phyloP scores from a whole-genome alignment of 2,888 invertebrate species.

The Ennomos erosarius region DNA sequence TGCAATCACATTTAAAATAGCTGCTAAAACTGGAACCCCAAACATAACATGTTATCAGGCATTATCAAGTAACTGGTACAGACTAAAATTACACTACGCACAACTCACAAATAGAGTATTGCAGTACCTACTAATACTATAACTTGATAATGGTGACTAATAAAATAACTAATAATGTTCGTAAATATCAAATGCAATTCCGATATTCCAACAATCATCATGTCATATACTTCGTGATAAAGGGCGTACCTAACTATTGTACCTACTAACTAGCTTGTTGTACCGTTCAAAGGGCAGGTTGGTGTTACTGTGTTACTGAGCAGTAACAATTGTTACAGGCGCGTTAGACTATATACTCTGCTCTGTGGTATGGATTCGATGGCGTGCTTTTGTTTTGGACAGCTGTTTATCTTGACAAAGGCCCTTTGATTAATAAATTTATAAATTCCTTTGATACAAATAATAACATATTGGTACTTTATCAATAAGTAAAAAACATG shows the following conservation, averaged over 20 bases:
- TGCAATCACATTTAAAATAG: too few species aligned
- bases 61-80: too few species aligned
- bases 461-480: too few species aligned
- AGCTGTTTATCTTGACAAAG: constrained; percentile 3
- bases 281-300: constrained; percentile 23
- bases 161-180: background rate
- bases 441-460: background rate
- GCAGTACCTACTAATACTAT: too few species aligned
- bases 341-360: too few species aligned
- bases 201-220: constrained; percentile 1
- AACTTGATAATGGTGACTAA: too few species aligned
- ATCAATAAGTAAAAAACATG: too few species aligned
- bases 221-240: constrained; percentile 7
- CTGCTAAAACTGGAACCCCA: too few species aligned
- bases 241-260: constrained; percentile 4
- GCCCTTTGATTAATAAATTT: background rate
- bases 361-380: constrained; percentile 3
- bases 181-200: constrained; percentile 1
- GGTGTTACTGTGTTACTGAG: constrained; percentile 23
- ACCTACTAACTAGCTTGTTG: constrained; percentile 12
- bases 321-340: constrained; percentile 14
- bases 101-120: too few species aligned
- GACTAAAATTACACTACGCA: too few species aligned
- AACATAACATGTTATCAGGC: too few species aligned
- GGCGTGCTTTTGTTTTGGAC: constrained; percentile 15